A percentile compares a stretch with the other conserved stretches of the same genome.
phyloP scores from a whole-genome alignment of 23 tunicate genomes.

The Diplosoma virens region DNA sequence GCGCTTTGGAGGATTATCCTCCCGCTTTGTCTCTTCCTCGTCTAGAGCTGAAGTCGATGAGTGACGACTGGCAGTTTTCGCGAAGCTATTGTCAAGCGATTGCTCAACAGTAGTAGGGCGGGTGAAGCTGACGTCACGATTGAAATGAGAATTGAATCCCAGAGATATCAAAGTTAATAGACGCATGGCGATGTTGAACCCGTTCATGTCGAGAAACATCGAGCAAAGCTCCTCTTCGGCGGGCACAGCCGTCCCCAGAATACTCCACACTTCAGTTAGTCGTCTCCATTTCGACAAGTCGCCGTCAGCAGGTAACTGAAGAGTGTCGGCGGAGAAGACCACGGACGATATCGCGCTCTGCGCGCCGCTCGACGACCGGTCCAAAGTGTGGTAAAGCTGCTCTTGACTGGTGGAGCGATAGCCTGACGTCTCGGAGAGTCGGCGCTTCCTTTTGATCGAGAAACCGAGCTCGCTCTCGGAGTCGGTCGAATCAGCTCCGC shows the following conservation, averaged over 20 bases:
- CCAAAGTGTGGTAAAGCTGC: constrained; percentile 25
- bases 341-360: constrained; percentile 24
- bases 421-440: constrained; percentile 58
- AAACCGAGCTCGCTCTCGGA: constrained; percentile 15
- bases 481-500: constrained; percentile 38
- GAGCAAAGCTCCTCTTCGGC: constrained; percentile 23
- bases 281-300: constrained; percentile 26
- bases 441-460: neutral
- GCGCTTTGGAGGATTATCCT: neutral
- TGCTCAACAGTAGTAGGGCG: constrained; percentile 26
- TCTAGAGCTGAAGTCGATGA: neutral
- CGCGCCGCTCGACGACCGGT: constrained; percentile 3
- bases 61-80: neutral
- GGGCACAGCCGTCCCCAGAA: constrained; percentile 61
- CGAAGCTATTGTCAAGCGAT: constrained; percentile 22
- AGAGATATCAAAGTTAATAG: constrained; percentile 40
- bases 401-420: constrained; percentile 59
- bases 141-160: constrained; percentile 32
- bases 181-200: constrained; percentile 44
- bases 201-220: constrained; percentile 54
- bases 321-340: constrained; percentile 36
- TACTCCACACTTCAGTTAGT: constrained; percentile 32
- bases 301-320: constrained; percentile 47
- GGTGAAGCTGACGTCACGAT: constrained; percentile 31
- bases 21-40: neutral